Base-by-base conservation (phyloP, 2,888 invertebrate species). In the Sabatieria punctata region DNA sequence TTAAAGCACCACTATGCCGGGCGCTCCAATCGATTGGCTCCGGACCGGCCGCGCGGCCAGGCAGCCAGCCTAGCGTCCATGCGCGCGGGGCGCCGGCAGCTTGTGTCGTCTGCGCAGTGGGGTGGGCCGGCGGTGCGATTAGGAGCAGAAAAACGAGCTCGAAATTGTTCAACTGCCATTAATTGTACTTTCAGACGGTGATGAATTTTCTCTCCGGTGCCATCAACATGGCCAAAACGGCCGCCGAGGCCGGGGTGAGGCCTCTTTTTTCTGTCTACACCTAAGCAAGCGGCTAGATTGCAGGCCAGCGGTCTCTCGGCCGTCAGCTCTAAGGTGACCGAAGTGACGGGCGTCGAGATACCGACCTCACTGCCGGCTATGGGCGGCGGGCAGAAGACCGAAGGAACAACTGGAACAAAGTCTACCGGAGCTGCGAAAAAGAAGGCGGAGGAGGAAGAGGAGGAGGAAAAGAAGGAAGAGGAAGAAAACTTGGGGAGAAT, bases 401-500 rank as follows among this genome's bases (percentile, higher is more conserved):
- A 27, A 8, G 15, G 11, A 4, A 15, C 30, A 6, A 25, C 27
- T 24, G 37, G 33, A n/a, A n/a, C n/a, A n/a, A n/a, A n/a, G n/a
- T n/a, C n/a, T n/a, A n/a, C n/a, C n/a, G n/a, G n/a, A n/a, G n/a
- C 70, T 69, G 71, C 71, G 52, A 68, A 69, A 48, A 69, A 70
- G 49, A 70, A 70, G 44, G 68, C 65, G 51, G 65, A 59, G n/a
- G 67, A 67, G 42, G 51, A 49, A 2, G 52, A 49, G 15, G 53
- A 57, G 37, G 56, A 55, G 38, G 46, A 38, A 18, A 39, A 49
- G 49, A 65, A 66, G 45, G 65, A 65, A 49, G 68, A 69, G 54
- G 43, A 33, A 15, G 27, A 46, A 68, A 53, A 65, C 65, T 77
- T 95, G 60, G 95, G 95, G 63, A 84, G 84, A 73, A 77, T 95